A percentile compares a stretch with the other conserved stretches of the same genome.
Conservation (phyloP, 53 echinoderm and acorn worm species). For the Henricia sp. region DNA sequence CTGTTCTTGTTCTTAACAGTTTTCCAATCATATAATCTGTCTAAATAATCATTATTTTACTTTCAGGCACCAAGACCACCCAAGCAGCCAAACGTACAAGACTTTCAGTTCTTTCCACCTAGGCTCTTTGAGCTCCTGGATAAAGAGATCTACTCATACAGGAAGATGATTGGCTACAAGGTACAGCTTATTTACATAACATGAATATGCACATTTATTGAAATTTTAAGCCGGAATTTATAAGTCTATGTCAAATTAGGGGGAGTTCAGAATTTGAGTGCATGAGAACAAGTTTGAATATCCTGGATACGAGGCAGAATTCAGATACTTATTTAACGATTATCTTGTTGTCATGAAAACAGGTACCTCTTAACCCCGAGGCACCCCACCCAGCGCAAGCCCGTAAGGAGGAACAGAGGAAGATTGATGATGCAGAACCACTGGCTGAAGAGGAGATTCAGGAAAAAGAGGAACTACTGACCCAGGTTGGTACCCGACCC, state of each 20-base stretch:
- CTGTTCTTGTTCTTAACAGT: too few species aligned
- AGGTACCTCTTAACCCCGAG: conserved; percentile 97
- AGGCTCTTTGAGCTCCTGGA: conserved; percentile 97
- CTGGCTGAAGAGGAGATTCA: conserved; percentile 86
- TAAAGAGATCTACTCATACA: conserved; percentile 91
- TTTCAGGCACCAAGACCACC: conserved; percentile 96
- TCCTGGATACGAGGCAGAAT: too few species aligned
- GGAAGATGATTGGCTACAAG: conserved; percentile 98
- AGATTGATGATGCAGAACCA: conserved; percentile 84
- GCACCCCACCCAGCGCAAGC: conserved; percentile 81
- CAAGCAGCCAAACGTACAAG: conserved; percentile 97
- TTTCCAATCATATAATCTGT: too few species aligned
- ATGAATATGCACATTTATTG: too few species aligned
- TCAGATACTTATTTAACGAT: too few species aligned
- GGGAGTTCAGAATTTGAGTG: too few species aligned
- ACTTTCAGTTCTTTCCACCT: conserved; percentile 98
- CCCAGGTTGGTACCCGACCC: conserved; percentile 75
- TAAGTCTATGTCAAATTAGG: too few species aligned
- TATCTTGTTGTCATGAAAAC: too few species aligned
- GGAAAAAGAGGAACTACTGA: conserved; percentile 92
- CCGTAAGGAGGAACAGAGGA: conserved; percentile 96
- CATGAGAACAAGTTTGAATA: too few species aligned
- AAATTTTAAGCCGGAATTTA: too few species aligned
- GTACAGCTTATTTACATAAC: conserved; percentile 56
- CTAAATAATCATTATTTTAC: not conserved